phyloP scores from a whole-genome alignment of 2,797 vertebrate species.

The Peromyscus nudipes region DNA sequence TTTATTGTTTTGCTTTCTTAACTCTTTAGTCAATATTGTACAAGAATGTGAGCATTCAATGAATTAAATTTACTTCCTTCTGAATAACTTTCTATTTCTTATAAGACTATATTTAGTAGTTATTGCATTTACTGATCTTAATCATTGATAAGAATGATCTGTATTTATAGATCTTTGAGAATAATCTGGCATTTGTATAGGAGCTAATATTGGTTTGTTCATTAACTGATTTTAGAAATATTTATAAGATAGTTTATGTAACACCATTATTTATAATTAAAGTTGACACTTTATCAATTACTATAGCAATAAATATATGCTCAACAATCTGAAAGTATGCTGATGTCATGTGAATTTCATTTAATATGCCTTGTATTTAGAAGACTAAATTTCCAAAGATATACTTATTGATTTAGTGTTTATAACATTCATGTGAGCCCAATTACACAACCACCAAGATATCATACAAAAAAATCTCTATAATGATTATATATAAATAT shows the following conservation, averaged over 20 bases:
- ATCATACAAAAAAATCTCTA: background rate
- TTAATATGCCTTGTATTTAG: background rate
- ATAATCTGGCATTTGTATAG: background rate
- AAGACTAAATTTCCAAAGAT: background rate
- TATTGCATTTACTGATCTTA: background rate
- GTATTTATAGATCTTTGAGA: background rate
- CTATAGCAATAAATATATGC: background rate
- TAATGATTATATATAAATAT: background rate
- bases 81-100: background rate
- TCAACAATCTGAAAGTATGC: background rate
- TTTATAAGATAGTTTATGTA: conserved; percentile 18
- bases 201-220: background rate
- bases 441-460: background rate
- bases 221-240: conserved; percentile 2
- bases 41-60: background rate
- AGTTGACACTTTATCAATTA: background rate
- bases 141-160: background rate
- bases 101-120: background rate
- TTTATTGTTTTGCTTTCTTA: background rate
- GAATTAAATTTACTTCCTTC: background rate
- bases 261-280: background rate
- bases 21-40: background rate
- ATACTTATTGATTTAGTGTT: background rate
- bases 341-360: background rate
- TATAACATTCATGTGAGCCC: background rate